Evolutionary conservation across 2,113 vertebrate species (phyloP), one percentile per base, ranked within the genome.

Genomic region (Etheostoma cragini): DNA sequence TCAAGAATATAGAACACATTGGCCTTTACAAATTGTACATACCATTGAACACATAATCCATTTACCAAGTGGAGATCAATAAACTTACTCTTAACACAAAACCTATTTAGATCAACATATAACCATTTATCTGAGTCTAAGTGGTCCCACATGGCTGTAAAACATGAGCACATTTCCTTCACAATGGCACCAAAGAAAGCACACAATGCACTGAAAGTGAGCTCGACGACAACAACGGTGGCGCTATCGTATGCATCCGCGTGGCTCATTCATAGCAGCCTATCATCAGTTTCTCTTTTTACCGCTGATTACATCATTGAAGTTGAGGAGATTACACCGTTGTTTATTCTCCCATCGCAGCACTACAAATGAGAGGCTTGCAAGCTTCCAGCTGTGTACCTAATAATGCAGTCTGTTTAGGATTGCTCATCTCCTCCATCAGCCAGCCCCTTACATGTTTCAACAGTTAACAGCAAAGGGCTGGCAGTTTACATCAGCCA

Each of bases 261-360:
- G 19, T 62, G 49, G 50, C 81, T 84, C 78, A 30, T 81, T 84
- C 84, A 50, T 16, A 53, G 54, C 82, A 79, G n/a, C 72, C 79
- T 24, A 72, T 75, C 83, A 58, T 85, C 76, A 63, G 14, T 83
- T 94, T 42, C 38, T 42, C 11, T 42, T 42, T 93, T 93, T 92
- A 92, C 86, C 65, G 52, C 87, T 82, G 90, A 92, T 93, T 91
- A 90, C 91, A 93, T 93, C 92, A 93, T 73, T 81, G 84, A 87
- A 86, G 89, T 88, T 57, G 57, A 72, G 74, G 80, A 87, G 87
- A 90, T 94, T 91, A 90, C 85, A 74, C 74, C 30, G 81, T 85
- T 91, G 88, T 92, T 91, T 85, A 91, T 83, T 83, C 77, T 89
- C 81, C 91, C 81, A 73, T 75, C 47, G 64, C 54, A 52, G 67